A percentile compares a stretch with the other conserved stretches of the same genome.
Evolutionary conservation across 2,113 vertebrate genomes (phyloP).

Genomic region (Struthio camelus): DNA sequence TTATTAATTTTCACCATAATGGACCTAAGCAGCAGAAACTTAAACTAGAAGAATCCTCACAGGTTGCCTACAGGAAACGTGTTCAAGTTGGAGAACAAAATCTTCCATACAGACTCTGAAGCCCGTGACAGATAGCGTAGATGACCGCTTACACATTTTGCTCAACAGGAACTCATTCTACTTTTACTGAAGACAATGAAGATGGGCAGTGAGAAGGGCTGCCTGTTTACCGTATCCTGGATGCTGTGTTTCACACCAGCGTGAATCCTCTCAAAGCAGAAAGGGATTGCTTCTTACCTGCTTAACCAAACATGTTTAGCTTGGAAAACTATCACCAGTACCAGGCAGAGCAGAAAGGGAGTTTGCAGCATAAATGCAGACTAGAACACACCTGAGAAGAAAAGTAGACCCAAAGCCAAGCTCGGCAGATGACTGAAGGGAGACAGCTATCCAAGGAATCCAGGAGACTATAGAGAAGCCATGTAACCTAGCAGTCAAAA

Average conservation of each 20-base stretch:
- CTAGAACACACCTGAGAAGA: neutral
- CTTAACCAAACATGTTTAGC: neutral
- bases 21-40: neutral
- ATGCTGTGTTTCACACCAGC: neutral
- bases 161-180: neutral
- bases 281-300: neutral
- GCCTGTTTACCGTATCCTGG: neutral
- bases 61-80: neutral
- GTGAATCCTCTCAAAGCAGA: neutral
- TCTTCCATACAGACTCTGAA: neutral
- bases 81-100: neutral
- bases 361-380: neutral
- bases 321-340: neutral
- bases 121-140: neutral
- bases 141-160: neutral
- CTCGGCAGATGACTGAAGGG: neutral
- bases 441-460: neutral
- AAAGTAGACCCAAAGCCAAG: neutral
- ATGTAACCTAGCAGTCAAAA: neutral
- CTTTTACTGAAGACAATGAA: neutral
- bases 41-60: no score
- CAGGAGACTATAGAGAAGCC: neutral
- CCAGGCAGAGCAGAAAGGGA: neutral
- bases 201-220: neutral
- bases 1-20: neutral